Evolutionary conservation across 2,888 invertebrate species (phyloP), one percentile per base, ranked within the genome.

Genomic region (Hypselothyrea guttata): DNA sequence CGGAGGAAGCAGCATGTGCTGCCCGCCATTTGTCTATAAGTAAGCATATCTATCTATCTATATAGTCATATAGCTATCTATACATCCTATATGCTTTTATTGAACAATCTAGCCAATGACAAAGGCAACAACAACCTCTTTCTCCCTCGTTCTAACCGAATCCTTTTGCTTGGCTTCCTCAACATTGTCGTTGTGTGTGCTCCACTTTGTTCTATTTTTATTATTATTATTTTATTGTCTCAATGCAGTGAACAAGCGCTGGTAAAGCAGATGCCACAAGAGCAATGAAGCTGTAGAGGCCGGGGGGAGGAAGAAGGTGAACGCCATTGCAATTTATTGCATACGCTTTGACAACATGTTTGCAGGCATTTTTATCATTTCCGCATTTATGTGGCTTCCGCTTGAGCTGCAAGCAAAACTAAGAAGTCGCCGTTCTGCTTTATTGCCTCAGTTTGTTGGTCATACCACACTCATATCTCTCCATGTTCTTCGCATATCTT

Each of bases 301-400:
- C n/a, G 38, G 9, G 38, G 33, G 27, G 35, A 4, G 16, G 64
- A 8, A 55, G 66, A 57, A 58, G 60, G 59, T 61, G 53, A 59
- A 63, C 57, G 49, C 79, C 65, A 75, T 66, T 86, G 86, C 87
- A 87, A 86, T 86, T 86, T 87, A 81, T 72, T 68, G 83, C 68
- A 73, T 66, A 69, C 61, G 69, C 70, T 78, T 79, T 76, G 83
- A 73, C 65, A 84, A 77, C 87, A 87, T 86, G 79, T 84, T 85
- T 73, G 60, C 71, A 67, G 77, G 75, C 72, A 82, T 79, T 86
- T 84, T 75, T 82, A 86, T 76, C 77, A 87, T 72, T 84, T 85
- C 84, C 82, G 75, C 82, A 83, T 83, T 82, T 84, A 73, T 75
- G 84, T 86, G 86, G 82, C 72, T 84, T 86, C 86, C 82, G 78